Conservation (phyloP, 2,797 vertebrate species). For the Phylloscopus collybita region DNA sequence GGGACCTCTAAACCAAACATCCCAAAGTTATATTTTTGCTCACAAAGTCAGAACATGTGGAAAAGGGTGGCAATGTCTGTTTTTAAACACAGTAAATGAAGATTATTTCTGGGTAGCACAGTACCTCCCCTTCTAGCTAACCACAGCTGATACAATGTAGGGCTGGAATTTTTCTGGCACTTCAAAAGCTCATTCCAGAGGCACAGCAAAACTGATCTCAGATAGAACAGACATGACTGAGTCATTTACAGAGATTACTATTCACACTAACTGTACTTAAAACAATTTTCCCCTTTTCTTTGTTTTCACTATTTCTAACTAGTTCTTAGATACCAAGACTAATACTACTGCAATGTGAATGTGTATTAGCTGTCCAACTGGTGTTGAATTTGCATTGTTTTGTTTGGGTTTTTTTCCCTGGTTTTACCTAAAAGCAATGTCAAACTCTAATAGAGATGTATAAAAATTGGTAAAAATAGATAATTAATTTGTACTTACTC, state of each 20-base stretch:
- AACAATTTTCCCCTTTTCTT: neutral
- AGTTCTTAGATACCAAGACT: neutral
- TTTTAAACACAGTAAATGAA: neutral
- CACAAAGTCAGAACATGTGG: neutral
- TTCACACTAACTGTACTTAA: neutral
- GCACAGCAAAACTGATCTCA: neutral
- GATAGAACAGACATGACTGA: neutral
- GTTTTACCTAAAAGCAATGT: neutral
- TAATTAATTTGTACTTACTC: constrained; percentile 83
- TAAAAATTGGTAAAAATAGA: neutral
- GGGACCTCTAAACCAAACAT: neutral
- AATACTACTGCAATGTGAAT: neutral
- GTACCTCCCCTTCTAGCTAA: neutral
- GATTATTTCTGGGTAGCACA: neutral
- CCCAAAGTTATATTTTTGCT: neutral
- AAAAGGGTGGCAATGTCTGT: neutral
- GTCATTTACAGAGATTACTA: neutral
- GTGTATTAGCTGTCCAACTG: rapidly evolving
- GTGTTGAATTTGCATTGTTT: neutral
- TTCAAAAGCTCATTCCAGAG: neutral
- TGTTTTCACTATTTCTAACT: neutral
- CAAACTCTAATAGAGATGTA: neutral
- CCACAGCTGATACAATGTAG: neutral
- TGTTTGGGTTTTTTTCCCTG: neutral
- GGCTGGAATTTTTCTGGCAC: neutral